Base-by-base conservation (phyloP, 2,888 invertebrate species). In the Melinopterus prodromus region DNA sequence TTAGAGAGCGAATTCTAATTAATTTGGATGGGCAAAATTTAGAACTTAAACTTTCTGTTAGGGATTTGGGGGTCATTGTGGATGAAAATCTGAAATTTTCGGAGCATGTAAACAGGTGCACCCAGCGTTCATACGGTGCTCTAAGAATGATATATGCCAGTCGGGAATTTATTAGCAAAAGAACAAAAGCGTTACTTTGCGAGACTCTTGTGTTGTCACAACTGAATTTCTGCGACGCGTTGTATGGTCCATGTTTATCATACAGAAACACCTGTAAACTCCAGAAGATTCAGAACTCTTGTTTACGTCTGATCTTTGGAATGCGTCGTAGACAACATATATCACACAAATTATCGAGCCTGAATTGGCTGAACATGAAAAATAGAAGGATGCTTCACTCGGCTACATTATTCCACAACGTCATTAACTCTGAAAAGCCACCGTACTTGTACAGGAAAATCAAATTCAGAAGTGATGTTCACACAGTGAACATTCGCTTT, bases 101-200 rank as follows among this genome's bases (percentile, higher is more conserved):
- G 15, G 71, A 71, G 16, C 15, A 71, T 15, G 71, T 71, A 26
- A 71, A 71, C 35, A 16, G 16, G 71, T 71, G 71, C 15, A 71
- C 71, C n/a, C 15, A 16, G 71, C 71, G 71, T 26, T 71, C 71
- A 5, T 71, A 71, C 35, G 71, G 5, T 16, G 71, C 71, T 26
- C 35, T 71, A 71, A 71, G 35, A 71, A 71, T 71, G 71, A 71
- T 71, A 71, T 71, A 71, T 53, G 53, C 53, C 0, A 53, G 5
- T 53, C 1, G 5, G 53, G 53, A 53, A 53, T 53, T 53, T 53
- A 53, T 53, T 53, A 53, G 53, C 53, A 53, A 53, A 53, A 53
- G 5, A 53, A 53, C 53, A 53, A 53, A 53, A 53, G 53, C 5
- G 53, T 53, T 53, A 12, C 53, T 1, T 53, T 53, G 53, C 5